Evolutionary conservation across 2,113 vertebrate species (phyloP), one percentile per base, ranked within the genome.

Genomic region (Lycocorax pyrrhopterus): DNA sequence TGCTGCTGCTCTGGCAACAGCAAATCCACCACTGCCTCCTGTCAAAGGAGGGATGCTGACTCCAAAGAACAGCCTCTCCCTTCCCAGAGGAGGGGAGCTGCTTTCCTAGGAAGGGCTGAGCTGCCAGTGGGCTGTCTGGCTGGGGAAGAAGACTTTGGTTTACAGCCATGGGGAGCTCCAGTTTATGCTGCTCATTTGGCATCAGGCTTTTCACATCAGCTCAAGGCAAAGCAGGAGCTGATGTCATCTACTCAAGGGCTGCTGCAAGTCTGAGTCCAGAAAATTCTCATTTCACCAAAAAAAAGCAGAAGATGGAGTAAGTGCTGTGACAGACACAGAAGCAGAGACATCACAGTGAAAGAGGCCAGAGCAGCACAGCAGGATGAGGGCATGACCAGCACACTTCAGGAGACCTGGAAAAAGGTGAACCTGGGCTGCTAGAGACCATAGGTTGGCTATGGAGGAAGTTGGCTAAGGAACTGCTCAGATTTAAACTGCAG

Each of bases 311-410:
- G 32, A 52, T 25, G 2, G 3, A 69, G 1, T 15, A 67, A 64
- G 13, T 68, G 39, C 37, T 49, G 29, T 33, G 76, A 58, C 3
- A 6, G 27, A 52, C 21, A 37, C 1, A 4, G n/a, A 47, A 63
- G 58, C 46, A 77, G 73, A 67, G n/a, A 77, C 17, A 56, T 10
- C 68, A 30, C 7, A 4, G 25, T 30, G 53, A 55, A 56, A 52
- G 32, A 78, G 41, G 43, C 32, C 71, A 81, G 29, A 12, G 25
- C 64, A 74, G 63, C 0, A 0, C 35, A 68, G 53, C 1, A 6
- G 27, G 39, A 64, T 1, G 2, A 69, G 16, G 32, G 55, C 23
- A 16, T 0, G 6, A 55, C 17, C 1, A 12, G 52, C 1, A 4
- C 21, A 3, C 10, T 49, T 51, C n/a, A 62, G 37, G 14, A 55